Evolutionary conservation across 2,888 invertebrate species (phyloP), one percentile per base, ranked within the genome.

Genomic region (Apotomis betuletana): DNA sequence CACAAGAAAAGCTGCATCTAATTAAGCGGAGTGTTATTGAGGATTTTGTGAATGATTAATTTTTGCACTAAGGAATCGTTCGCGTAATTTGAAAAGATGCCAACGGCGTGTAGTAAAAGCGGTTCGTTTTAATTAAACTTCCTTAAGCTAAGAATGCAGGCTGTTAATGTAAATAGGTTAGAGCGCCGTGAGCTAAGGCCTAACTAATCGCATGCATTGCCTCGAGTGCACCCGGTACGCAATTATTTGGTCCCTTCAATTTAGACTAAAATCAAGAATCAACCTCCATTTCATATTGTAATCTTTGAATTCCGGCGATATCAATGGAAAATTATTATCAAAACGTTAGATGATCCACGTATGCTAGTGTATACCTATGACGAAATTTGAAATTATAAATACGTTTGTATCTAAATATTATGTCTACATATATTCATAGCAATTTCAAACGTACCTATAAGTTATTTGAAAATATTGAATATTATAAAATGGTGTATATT

Each of bases 171-270:
- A 62, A n/a, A 36, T 49, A 12, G 49, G 69, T 63, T 63, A 15
- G 63, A 52, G 58, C 27, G 51, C 54, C 44, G 54, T 41, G 41
- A 41, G 44, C 60, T 68, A 60, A 51, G 52, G 41, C 63, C 75
- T 76, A 82, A 83, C 81, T 84, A 83, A 85, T 86, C 82, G 85
- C 78, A 79, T 75, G 81, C 80, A 81, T 84, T 83, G 84, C 81
- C 81, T 82, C 79, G 79, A 77, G 78, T 77, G 80, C 84, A 85
- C 84, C 85, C 81, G 81, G 75, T 77, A 79, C 77, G 83, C 78
- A 81, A 80, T 77, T 78, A 27, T 27, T 27, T 27, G 0, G 27
- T 2, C 27, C 27, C 27, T 27, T 27, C 1, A 27, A 27, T 27
- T 27, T 27, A 27, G 27, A 27, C 27, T 27, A 27, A 27, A 27